Evolutionary conservation across 2,888 invertebrate genomes (phyloP).

Genomic region (Drosophila mulleri): DNA sequence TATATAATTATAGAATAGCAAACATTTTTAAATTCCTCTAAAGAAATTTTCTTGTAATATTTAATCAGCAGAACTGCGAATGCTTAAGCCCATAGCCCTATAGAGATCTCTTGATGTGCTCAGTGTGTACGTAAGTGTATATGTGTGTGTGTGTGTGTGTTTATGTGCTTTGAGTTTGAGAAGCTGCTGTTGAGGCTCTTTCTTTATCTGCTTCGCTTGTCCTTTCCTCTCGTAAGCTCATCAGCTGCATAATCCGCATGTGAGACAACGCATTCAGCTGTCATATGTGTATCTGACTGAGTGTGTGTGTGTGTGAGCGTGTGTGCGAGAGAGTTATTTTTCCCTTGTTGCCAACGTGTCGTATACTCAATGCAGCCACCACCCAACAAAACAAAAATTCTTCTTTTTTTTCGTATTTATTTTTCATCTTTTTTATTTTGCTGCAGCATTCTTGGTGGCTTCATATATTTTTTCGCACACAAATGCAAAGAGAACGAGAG

Average conservation of each 20-base stretch:
- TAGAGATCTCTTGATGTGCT: neutral
- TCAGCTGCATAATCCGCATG: conserved; percentile 56
- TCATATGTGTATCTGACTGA: neutral
- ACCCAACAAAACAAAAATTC: conserved; percentile 48
- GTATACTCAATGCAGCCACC: conserved; percentile 67
- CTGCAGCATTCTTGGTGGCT: conserved; percentile 43
- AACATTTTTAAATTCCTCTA: no score
- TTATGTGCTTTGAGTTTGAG: conserved; percentile 24
- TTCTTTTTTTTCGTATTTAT: neutral
- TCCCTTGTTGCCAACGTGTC: conserved; percentile 65
- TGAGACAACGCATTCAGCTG: conserved; percentile 28
- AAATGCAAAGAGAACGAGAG: conserved; percentile 13
- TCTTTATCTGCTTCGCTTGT: conserved; percentile 32
- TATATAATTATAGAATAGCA: no score
- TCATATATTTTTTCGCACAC: conserved; percentile 39
- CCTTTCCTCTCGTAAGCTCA: conserved; percentile 38
- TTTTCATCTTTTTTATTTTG: conserved; percentile 32
- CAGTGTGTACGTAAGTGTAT: neutral
- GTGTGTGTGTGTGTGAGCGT: conserved; percentile 4
- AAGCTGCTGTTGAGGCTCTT: conserved; percentile 45
- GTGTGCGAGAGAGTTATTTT: conserved; percentile 19
- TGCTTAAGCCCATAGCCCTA: neutral
- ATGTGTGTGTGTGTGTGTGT: neutral
- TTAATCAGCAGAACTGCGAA: neutral
- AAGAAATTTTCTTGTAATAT: no score